Conservation (phyloP, 2,113 vertebrate species). For the Columba livia region DNA sequence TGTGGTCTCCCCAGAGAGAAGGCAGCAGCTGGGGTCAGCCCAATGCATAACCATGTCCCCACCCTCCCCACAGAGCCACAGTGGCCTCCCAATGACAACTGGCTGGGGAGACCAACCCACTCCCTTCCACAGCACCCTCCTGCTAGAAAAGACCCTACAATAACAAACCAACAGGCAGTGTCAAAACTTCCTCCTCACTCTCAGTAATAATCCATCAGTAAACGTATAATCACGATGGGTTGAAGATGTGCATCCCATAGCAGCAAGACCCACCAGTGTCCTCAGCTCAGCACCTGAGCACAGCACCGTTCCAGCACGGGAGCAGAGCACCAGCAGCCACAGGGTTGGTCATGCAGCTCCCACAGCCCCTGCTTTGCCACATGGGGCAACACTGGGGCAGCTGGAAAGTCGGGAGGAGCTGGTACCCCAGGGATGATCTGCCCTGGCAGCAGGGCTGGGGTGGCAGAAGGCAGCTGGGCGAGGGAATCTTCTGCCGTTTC, state of each 20-base stretch:
- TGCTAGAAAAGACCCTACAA: neutral
- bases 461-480: fast-evolving
- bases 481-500: neutral
- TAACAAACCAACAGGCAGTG: neutral
- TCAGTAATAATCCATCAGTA: neutral
- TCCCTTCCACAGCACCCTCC: neutral
- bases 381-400: fast-evolving
- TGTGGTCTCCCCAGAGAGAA: neutral
- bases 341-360: neutral
- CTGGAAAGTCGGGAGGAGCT: neutral
- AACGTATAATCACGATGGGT: neutral
- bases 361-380: neutral
- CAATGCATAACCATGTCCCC: neutral
- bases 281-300: neutral
- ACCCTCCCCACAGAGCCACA: neutral
- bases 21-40: neutral
- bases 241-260: neutral
- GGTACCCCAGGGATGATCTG: neutral
- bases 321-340: neutral
- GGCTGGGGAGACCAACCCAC: neutral
- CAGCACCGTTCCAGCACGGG: fast-evolving
- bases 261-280: fast-evolving
- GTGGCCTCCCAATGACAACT: neutral
- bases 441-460: neutral
- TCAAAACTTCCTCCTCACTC: neutral